Evolutionary conservation across 2,888 invertebrate genomes (phyloP).

Genomic region (Dasysyrphus albostriatus): DNA sequence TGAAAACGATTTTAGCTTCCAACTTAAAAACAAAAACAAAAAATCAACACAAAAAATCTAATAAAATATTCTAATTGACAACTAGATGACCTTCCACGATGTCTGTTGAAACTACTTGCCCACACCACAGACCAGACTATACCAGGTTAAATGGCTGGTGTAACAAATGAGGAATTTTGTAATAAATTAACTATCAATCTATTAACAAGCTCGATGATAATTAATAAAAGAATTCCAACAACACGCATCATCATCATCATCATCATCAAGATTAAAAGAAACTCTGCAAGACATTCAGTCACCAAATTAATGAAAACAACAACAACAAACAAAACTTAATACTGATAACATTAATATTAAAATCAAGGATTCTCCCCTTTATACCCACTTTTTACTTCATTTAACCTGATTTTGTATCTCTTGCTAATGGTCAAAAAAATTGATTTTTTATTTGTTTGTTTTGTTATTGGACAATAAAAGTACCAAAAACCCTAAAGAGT

Average conservation of each 20-base stretch:
- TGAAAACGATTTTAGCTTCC: conserved; percentile 35
- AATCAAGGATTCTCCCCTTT: conserved; percentile 46
- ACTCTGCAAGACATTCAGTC: conserved; percentile 65
- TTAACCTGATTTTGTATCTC: conserved; percentile 20
- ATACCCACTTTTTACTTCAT: conserved; percentile 1
- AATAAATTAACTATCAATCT: conserved; percentile 61
- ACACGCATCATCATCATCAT: conserved; percentile 34
- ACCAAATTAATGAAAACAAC: conserved; percentile 41
- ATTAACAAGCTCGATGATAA: conserved; percentile 37
- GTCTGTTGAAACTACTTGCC: conserved; percentile 65
- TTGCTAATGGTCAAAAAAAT: conserved; percentile 29
- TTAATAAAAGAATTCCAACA: conserved; percentile 46
- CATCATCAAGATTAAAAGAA: not conserved
- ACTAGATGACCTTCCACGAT: conserved; percentile 61
- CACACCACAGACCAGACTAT: conserved; percentile 1
- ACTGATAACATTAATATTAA: not conserved
- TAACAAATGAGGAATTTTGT: conserved; percentile 67
- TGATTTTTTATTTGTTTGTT: conserved; percentile 54
- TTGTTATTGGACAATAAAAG: conserved; percentile 70
- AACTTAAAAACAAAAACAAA: conserved; percentile 19
- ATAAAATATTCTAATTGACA: conserved; percentile 55
- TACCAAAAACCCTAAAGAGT: conserved; percentile 37
- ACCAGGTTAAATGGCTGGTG: conserved; percentile 37
- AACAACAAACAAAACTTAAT: conserved; percentile 31
- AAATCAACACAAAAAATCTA: conserved; percentile 18